A percentile compares a stretch with the other conserved stretches of the same genome.
Conservation (phyloP, 2,797 vertebrate species). For the Okamejei kenojei region DNA sequence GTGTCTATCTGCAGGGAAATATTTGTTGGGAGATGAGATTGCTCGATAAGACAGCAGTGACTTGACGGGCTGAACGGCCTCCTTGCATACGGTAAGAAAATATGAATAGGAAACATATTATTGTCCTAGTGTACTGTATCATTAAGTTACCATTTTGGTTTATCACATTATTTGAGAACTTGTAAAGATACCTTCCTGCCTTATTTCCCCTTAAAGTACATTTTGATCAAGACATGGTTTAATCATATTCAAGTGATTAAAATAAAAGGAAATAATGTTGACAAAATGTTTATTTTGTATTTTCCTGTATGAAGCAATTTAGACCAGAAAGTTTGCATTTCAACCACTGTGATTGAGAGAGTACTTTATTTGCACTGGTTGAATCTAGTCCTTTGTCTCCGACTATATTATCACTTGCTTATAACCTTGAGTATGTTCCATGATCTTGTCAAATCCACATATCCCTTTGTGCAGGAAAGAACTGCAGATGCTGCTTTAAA, state of each 20-base stretch:
- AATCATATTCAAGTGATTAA: neutral
- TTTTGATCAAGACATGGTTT: neutral
- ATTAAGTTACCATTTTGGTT: neutral
- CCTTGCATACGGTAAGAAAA: too few species aligned
- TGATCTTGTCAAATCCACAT: neutral
- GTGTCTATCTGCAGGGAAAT: too few species aligned
- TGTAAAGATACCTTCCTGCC: neutral
- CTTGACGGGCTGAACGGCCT: too few species aligned
- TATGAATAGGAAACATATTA: neutral
- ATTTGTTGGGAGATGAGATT: too few species aligned
- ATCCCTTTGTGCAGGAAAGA: neutral
- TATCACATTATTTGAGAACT: neutral
- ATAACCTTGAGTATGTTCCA: too few species aligned
- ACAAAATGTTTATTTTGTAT: neutral
- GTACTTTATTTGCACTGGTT: neutral
- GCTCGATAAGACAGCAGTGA: too few species aligned
- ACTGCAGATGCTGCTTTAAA: too few species aligned
- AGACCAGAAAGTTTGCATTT: neutral
- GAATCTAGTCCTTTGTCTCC: neutral
- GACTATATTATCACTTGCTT: neutral
- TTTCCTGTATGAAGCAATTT: neutral
- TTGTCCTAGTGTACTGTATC: neutral
- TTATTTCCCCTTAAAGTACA: neutral
- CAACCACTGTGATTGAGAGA: neutral
- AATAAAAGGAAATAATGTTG: neutral